Conservation (phyloP, 1,140 invertebrate species). For the Varroa destructor region DNA sequence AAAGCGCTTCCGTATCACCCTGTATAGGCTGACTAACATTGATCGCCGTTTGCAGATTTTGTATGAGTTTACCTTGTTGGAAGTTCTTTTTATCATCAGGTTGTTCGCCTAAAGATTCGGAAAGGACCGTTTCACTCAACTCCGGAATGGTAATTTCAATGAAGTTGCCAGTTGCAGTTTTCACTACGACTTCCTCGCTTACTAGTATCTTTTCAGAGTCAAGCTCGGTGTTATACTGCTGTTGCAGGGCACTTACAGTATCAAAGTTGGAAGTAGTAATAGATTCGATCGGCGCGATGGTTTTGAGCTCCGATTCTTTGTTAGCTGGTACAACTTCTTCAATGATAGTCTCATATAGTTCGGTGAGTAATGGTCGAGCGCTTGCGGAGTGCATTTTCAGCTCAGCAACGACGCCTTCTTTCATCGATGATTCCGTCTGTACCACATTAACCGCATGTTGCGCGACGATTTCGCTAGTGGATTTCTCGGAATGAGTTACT, state of each 20-base stretch:
- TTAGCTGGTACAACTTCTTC: constrained; percentile 4
- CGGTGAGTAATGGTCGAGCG: neutral
- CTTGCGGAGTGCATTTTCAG: neutral
- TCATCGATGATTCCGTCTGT: constrained; percentile 10
- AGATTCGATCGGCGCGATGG: neutral
- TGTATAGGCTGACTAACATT: neutral
- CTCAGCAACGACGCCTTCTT: constrained; percentile 2
- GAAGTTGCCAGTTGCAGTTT: neutral
- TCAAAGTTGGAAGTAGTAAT: neutral
- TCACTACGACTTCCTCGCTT: neutral
- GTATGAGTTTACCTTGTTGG: constrained; percentile 14
- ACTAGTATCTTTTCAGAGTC: constrained; percentile 13
- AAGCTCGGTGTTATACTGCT: neutral
- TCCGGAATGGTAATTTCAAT: constrained; percentile 6
- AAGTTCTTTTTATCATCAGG: neutral
- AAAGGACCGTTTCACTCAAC: neutral
- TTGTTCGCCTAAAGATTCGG: neutral
- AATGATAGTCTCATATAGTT: constrained; percentile 10
- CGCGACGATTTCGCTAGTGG: neutral
- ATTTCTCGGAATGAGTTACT: neutral
- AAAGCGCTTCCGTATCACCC: neutral
- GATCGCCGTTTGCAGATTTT: constrained; percentile 3
- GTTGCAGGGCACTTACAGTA: neutral
- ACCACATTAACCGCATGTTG: neutral
- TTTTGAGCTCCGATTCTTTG: constrained; percentile 14